Conservation (phyloP, 2,888 invertebrate genomes). For the Rambutsinella grinnellia region DNA sequence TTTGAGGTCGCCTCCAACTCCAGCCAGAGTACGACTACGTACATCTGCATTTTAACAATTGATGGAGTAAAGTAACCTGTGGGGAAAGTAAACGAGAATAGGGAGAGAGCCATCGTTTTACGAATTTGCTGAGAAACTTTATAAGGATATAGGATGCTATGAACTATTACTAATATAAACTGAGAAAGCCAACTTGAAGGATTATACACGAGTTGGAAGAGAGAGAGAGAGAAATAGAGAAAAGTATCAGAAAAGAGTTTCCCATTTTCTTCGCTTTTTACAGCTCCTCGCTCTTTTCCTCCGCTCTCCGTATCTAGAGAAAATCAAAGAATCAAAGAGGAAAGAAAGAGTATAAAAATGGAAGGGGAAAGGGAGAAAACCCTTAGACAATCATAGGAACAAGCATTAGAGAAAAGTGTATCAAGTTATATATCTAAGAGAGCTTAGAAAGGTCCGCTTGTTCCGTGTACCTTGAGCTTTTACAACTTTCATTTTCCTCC, state of each 20-base stretch:
- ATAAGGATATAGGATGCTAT: not conserved
- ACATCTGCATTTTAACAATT: not conserved
- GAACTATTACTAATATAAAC: no score
- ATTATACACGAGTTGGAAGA: constrained; percentile 38
- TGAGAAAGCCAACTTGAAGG: constrained; percentile 43
- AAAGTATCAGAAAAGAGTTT: constrained; percentile 27
- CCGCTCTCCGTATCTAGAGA: constrained; percentile 10
- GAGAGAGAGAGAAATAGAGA: constrained; percentile 1
- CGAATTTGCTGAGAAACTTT: not conserved
- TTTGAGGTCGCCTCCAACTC: not conserved
- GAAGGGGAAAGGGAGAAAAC: constrained; percentile 17
- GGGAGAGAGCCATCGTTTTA: not conserved
- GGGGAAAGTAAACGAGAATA: not conserved
- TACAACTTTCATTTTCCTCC: not conserved
- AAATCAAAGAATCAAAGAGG: constrained; percentile 34
- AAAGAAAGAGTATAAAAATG: constrained; percentile 12
- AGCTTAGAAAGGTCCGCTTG: not conserved
- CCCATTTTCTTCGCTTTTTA: constrained; percentile 19
- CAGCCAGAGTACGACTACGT: not conserved
- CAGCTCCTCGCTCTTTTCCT: not conserved
- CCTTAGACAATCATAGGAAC: constrained; percentile 41
- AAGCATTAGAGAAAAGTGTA: constrained; percentile 25
- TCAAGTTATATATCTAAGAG: no score
- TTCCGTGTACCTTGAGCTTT: not conserved
- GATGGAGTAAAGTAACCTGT: not conserved